Conservation (phyloP, 2,888 invertebrate genomes). For the Eilema depressum region DNA sequence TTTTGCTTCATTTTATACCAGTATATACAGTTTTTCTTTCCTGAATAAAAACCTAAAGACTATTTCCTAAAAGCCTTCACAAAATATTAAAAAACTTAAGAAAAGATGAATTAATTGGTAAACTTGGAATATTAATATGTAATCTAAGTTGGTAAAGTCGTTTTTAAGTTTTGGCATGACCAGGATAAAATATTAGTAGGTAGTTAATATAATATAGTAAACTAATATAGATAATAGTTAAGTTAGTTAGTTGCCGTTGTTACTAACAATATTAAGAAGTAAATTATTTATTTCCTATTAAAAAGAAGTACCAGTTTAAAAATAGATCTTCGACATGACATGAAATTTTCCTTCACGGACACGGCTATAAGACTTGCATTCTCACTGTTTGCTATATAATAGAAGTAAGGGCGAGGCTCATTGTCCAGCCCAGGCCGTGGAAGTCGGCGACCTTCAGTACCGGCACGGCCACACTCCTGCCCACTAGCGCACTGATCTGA, state of each 20-base stretch:
- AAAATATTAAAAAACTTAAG: too few relatives aligned
- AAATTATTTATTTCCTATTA: neutral
- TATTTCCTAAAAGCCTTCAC: too few relatives aligned
- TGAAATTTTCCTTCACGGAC: neutral
- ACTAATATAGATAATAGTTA: neutral
- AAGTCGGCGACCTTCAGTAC: conserved; percentile 82
- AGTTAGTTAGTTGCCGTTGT: neutral
- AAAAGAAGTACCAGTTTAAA: neutral
- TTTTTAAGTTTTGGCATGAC: neutral
- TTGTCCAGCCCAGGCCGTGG: conserved; percentile 64
- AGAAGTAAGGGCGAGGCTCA: conserved; percentile 56
- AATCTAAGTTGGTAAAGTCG: too few relatives aligned
- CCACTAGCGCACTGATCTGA: conserved; percentile 57
- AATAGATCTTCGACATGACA: neutral
- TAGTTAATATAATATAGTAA: too few relatives aligned
- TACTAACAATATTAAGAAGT: neutral
- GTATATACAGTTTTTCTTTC: neutral
- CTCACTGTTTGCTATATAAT: conserved; percentile 27
- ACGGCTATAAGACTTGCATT: neutral
- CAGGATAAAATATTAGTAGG: neutral
- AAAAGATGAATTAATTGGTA: too few relatives aligned
- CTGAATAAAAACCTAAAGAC: too few relatives aligned
- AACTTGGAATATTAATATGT: too few relatives aligned
- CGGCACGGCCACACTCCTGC: conserved; percentile 50
- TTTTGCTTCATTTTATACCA: neutral